These are phyloP conservation scores for Phallusia fumigata DNA, from an alignment of 23 tunicate genomes.

Conservation along the genomic window DNA sequence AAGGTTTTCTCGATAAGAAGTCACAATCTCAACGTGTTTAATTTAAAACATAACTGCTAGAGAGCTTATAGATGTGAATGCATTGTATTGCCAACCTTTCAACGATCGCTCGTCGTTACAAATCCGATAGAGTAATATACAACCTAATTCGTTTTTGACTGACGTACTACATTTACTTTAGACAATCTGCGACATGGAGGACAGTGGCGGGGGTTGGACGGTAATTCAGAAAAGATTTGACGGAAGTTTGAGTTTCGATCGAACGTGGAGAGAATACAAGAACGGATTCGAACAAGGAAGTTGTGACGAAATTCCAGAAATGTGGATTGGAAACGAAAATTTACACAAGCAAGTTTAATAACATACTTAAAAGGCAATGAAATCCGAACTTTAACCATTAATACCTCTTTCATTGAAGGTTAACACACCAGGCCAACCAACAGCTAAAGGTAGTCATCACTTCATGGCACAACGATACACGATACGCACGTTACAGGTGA, in stretches of 20 bases:
- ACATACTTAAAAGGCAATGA: neutral
- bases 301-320: constrained; percentile 27
- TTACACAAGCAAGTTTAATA: constrained; percentile 21
- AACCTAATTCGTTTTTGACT: too few species aligned
- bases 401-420: neutral
- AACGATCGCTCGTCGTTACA: too few species aligned
- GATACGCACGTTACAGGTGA: constrained; percentile 52
- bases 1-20: too few species aligned
- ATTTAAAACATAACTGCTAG: too few species aligned
- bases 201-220: constrained; percentile 60
- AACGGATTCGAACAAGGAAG: constrained; percentile 45
- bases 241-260: constrained; percentile 39
- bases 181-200: constrained; percentile 65
- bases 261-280: constrained; percentile 47
- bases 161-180: too few species aligned
- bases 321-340: constrained; percentile 56
- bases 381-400: neutral
- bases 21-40: too few species aligned
- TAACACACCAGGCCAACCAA: constrained; percentile 30
- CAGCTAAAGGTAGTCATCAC: constrained; percentile 32
- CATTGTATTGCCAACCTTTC: too few species aligned
- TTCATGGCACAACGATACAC: constrained; percentile 31
- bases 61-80: too few species aligned
- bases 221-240: constrained; percentile 45
- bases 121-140: too few species aligned